Evolutionary conservation across 2,113 vertebrate species (phyloP), one percentile per base, ranked within the genome.

Genomic region (Gavia stellata): DNA sequence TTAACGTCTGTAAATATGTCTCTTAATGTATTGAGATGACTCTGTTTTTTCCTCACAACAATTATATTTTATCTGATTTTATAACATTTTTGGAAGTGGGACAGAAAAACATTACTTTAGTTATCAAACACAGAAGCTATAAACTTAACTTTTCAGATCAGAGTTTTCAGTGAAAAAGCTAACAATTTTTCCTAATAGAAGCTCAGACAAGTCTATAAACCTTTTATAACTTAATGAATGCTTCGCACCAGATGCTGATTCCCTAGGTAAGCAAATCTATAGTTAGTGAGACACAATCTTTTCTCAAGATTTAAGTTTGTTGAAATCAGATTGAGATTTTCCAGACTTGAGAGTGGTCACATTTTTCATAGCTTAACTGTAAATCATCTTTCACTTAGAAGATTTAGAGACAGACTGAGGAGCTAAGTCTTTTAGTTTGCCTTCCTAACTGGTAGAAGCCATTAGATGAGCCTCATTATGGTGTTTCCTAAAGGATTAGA

Each of bases 331-430:
- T 86, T 98, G 98, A 97, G 97, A 94, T 97, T 97, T 98, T 97
- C 97, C 98, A 98, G 86, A 97, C 98, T 97, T 96, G 96, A 96
- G 98, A 95, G 95, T 94, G 97, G 94, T 98, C 98, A 96, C 98
- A 97, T 98, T 98, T 98, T 98, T 98, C 93, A 94, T 98, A 98
- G 98, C 98, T 99, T 98, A 98, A 97, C 98, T 97, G 97, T 98
- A 99, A 99, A 99, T 99, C 99, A 98, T 98, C 97, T 98, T 98
- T 98, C 98, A 98, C 97, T 98, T 98, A 98, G 98, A 98, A 98
- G 98, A 98, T 99, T 99, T 99, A 98, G 97, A 98, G 98, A 98
- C 98, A 96, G 97, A 96, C 98, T 98, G 97, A 98, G 98, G 97
- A 97, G 91, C 96, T 98, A 98, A 98, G 98, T 99, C 98, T 98